Base-by-base conservation (phyloP, 2,888 invertebrate species). In the Meghimatium bilineatum region DNA sequence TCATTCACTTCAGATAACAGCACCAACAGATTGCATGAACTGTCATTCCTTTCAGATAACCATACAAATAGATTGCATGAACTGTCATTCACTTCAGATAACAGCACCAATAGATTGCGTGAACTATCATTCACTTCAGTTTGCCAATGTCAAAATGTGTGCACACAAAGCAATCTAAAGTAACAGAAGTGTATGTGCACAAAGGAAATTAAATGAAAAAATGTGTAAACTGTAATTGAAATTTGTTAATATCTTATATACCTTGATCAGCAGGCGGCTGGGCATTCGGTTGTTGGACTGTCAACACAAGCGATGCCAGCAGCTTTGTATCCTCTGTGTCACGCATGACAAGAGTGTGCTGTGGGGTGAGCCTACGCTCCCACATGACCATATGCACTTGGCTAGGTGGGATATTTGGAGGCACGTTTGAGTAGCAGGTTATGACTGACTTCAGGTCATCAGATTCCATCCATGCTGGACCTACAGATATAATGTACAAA, bases 341-440 rank as follows among this genome's bases (percentile, higher is more conserved):
- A 34, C 84, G 80, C 76, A 87, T 84, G 38, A 81, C 81, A 14
- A 85, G 82, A 2, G 81, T 83, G n/a, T 85, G 85, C 29, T 44
- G 71, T 26, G 80, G 66, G 0, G 85, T 84, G 32, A 88, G 76
- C 32, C 87, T 83, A 56, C 86, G 85, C 79, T 93, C 92, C 93
- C 93, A 93, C 92, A 92, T 91, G 17, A 93, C 90, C 29, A 93
- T 91, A 84, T 93, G 93, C n/a, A 92, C 88, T 87, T 93, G 90
- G 52, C 86, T 86, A 6, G 91, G 87, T 12, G 91, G 90, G 75
- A 93, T 89, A 20, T 74, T 75, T 0, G 92, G 92, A 12, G 84
- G 66, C 34, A 74, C 78, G 6, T 80, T 63, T 3, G 86, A 82
- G 84, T 88, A 91, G 34, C 86, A 85, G 72, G 90, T 90, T 23